A percentile compares a stretch with the other conserved stretches of the same genome.
Evolutionary conservation across 2,113 vertebrate species (phyloP).

Genomic region (Menura novaehollandiae): DNA sequence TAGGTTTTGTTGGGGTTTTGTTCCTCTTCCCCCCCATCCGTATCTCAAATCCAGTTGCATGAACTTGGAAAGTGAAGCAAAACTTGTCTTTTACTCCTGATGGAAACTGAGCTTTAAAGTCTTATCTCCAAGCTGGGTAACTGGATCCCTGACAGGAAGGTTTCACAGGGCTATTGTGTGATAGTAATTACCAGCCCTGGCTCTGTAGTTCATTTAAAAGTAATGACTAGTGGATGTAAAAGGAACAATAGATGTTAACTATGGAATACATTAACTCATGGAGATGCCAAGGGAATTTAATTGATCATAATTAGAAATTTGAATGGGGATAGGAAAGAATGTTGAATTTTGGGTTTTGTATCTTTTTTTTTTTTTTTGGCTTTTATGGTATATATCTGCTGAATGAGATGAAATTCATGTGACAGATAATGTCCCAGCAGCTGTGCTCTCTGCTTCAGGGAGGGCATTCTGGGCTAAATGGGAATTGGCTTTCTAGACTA

Average conservation of each 20-base stretch:
- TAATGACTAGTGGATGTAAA: constrained; percentile 36
- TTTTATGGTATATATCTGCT: not conserved
- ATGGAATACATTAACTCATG: constrained; percentile 26
- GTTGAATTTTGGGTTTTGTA: not conserved
- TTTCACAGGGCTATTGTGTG: not conserved
- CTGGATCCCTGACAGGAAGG: not conserved
- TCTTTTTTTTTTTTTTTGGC: not conserved
- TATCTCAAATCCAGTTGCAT: not conserved
- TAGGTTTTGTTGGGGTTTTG: not conserved
- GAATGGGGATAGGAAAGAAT: not conserved
- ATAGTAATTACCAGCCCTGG: constrained; percentile 15
- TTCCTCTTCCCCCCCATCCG: accelerated
- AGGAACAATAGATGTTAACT: constrained; percentile 32
- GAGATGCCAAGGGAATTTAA: not conserved
- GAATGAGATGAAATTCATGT: not conserved
- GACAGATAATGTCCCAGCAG: not conserved
- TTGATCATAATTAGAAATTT: not conserved
- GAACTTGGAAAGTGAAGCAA: not conserved
- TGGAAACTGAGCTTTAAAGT: not conserved
- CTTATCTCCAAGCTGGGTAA: not conserved
- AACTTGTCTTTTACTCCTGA: not conserved
- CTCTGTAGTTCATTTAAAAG: constrained; percentile 39
- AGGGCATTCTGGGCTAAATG: not conserved
- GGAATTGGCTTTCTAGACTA: not conserved
- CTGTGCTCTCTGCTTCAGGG: not conserved